Evolutionary conservation across 2,888 invertebrate species (phyloP).

Genomic region (Mythimna vitellina): DNA sequence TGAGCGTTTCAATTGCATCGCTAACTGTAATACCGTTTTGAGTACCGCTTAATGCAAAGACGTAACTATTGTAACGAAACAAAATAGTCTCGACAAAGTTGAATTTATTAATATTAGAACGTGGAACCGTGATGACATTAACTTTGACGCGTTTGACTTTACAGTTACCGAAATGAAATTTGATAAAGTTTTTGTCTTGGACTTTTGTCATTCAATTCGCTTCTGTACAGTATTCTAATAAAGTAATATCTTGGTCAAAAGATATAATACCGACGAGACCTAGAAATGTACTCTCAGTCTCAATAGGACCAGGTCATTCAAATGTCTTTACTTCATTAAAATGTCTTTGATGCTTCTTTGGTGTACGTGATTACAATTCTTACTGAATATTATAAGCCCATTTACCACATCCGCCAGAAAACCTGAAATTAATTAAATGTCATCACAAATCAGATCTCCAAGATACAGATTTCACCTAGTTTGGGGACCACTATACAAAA

Average conservation of each 20-base stretch:
- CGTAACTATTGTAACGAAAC: slow-evolving; percentile 76
- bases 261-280: neutral
- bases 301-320: neutral
- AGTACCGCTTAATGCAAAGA: slow-evolving; percentile 81
- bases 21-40: slow-evolving; percentile 82
- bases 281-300: neutral
- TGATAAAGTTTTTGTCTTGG: slow-evolving; percentile 3
- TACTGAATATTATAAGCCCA: too few species aligned
- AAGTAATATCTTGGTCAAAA: too few species aligned
- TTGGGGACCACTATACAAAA: too few species aligned
- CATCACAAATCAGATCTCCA: too few species aligned
- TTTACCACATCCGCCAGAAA: too few species aligned
- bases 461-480: too few species aligned
- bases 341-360: neutral
- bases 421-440: too few species aligned
- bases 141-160: slow-evolving; percentile 17
- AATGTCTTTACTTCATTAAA: neutral
- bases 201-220: neutral
- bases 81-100: slow-evolving; percentile 63
- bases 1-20: slow-evolving; percentile 82
- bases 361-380: neutral
- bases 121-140: slow-evolving; percentile 53
- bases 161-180: slow-evolving; percentile 30
- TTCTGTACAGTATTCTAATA: neutral
- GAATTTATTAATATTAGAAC: slow-evolving; percentile 57